Conservation (phyloP, 1,140 invertebrate genomes). For the Anastrepha ludens region DNA sequence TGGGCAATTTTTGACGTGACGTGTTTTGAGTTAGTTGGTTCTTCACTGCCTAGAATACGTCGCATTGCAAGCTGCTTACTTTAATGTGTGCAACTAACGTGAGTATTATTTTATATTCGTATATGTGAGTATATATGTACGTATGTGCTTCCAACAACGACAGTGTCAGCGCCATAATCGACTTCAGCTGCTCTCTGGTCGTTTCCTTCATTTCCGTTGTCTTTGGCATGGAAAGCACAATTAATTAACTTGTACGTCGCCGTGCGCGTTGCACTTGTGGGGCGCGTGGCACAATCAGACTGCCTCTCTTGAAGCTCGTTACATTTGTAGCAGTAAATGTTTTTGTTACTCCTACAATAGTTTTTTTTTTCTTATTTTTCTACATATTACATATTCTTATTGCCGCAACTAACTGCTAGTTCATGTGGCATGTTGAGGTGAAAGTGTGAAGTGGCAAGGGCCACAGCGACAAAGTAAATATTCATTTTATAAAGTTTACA, state of each 20-base stretch:
- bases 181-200: conserved; percentile 6
- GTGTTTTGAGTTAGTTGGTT: neutral
- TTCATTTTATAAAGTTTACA: conserved; percentile 49
- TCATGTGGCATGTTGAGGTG: conserved; percentile 15
- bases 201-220: conserved; percentile 34
- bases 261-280: conserved; percentile 18
- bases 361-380: neutral
- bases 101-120: neutral
- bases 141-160: neutral
- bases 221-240: conserved; percentile 54
- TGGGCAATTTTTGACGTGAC: conserved; percentile 40
- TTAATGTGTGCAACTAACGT: neutral
- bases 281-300: conserved; percentile 21
- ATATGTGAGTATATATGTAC: neutral
- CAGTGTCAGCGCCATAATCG: neutral
- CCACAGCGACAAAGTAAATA: conserved; percentile 36
- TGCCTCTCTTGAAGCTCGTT: conserved; percentile 26
- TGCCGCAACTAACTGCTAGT: neutral
- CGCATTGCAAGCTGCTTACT: neutral
- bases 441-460: conserved; percentile 41
- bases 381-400: neutral
- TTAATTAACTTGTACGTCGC: conserved; percentile 53
- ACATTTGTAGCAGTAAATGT: conserved; percentile 24
- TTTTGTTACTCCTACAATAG: conserved; percentile 18
- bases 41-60: neutral